Evolutionary conservation across 2,888 invertebrate species (phyloP), one percentile per base, ranked within the genome.

Genomic region (Oligia strigilis): DNA sequence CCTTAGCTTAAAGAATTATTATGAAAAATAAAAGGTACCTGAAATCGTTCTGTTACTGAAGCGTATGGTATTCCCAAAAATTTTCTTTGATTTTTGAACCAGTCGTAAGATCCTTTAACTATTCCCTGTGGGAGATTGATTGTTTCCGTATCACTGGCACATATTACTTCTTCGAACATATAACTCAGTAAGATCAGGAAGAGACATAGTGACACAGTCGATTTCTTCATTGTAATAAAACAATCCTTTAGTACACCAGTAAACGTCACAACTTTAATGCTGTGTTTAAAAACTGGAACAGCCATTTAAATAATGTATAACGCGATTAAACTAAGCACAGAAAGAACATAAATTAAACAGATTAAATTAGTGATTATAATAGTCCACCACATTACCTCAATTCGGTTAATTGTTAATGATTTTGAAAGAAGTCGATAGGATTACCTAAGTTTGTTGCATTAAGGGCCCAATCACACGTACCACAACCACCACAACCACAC

Each of bases 11-110:
- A 46, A 49, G 19, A n/a, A 69, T 19, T 11, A n/a, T 17, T 72
- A 17, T 46, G 19, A 43, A 58, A 73, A 49, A 43, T 46, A 66
- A 65, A 40, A 55, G 92, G 82, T 87, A 52, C 92, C 83, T 87
- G 78, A 79, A 89, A 92, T 76, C 91, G 86, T 40, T 78, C 85
- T n/a, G 58, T 78, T 9, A 90, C 86, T n/a, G 87, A 77, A 36
- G 92, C 91, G 60, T 91, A 92, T 2, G 92, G 92, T 85, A 92
- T 86, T 69, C 91, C 92, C 36, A 90, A 87, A 82, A 87, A 92
- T 4, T 75, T 78, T 77, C 77, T 83, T 78, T 90, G 90, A 5
- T 82, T 84, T 1, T 82, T 81, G 0, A 73, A 55, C 36, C n/a
- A 72, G 62, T 82, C 82, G 23, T 82, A 80, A n/a, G 75, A 78